Evolutionary conservation across 2,113 vertebrate species (phyloP).

Genomic region (Melanocharis versteri): DNA sequence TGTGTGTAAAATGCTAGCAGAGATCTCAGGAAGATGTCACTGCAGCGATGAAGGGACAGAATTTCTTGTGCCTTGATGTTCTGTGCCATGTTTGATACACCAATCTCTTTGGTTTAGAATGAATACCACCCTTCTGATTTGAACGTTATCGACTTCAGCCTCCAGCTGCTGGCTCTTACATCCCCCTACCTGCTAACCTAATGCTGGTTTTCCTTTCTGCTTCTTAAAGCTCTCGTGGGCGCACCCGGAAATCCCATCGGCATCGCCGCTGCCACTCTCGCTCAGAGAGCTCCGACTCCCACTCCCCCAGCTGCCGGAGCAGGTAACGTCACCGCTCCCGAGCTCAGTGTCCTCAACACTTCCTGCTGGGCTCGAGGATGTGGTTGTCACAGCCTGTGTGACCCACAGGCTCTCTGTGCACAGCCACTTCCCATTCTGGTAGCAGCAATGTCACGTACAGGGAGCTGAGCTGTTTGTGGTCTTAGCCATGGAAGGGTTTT

Average conservation of each 20-base stretch:
- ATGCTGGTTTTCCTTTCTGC: background rate
- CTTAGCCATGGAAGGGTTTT: background rate
- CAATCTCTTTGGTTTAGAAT: background rate
- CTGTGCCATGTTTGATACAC: background rate
- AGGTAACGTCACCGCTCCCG: conserved; percentile 66
- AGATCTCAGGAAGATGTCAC: background rate
- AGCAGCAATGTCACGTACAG: background rate
- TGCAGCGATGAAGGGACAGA: background rate
- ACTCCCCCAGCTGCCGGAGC: conserved; percentile 77
- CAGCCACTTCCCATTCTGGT: background rate
- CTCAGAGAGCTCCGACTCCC: conserved; percentile 79
- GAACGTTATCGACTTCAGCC: background rate
- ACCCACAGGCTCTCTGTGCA: background rate
- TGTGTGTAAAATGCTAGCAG: background rate
- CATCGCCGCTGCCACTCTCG: conserved; percentile 78
- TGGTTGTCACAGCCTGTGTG: background rate
- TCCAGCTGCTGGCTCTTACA: background rate
- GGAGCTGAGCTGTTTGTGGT: background rate
- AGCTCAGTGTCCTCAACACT: accelerated
- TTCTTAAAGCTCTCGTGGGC: conserved; percentile 81
- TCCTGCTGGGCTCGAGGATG: background rate
- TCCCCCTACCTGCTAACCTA: background rate
- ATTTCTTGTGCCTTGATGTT: background rate
- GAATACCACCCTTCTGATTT: background rate
- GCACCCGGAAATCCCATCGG: conserved; percentile 74